A percentile compares a stretch with the other conserved stretches of the same genome.
phyloP scores from a whole-genome alignment of 1,140 invertebrate species.

The Lerema accius region DNA sequence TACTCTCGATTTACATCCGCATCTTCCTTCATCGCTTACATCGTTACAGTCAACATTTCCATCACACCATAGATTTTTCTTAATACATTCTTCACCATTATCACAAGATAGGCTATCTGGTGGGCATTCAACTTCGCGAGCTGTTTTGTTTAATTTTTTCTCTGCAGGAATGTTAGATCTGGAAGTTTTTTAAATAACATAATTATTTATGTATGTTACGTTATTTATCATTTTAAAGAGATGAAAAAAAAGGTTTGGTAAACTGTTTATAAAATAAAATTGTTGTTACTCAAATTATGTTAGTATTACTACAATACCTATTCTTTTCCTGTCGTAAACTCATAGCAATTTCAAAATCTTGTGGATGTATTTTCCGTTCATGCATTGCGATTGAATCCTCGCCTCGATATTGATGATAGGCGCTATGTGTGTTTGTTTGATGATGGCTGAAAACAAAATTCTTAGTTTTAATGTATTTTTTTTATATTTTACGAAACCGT shows the following conservation, averaged over 20 bases:
- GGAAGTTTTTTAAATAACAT: constrained; percentile 4
- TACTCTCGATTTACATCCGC: constrained; percentile 87
- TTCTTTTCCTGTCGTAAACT: constrained; percentile 38
- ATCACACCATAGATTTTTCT: constrained; percentile 86
- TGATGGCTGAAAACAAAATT: constrained; percentile 47
- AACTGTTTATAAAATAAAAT: too few species aligned
- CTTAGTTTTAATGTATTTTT: too few species aligned
- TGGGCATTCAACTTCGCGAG: constrained; percentile 53
- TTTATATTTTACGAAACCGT: not conserved
- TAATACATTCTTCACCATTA: constrained; percentile 84
- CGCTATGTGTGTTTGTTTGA: constrained; percentile 18
- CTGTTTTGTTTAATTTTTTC: constrained; percentile 33
- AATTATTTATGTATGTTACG: too few species aligned
- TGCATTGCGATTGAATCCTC: constrained; percentile 18
- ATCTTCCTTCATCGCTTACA: constrained; percentile 90
- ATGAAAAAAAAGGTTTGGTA: too few species aligned
- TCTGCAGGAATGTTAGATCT: constrained; percentile 27
- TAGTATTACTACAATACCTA: too few species aligned
- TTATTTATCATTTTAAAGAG: too few species aligned
- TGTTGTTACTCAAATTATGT: too few species aligned
- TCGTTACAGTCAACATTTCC: constrained; percentile 90
- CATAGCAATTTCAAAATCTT: constrained; percentile 67
- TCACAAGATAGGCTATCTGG: constrained; percentile 59
- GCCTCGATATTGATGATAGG: constrained; percentile 43
- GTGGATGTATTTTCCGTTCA: constrained; percentile 54